Conservation (phyloP, 2,797 vertebrate genomes). For the Myoxocephalus aenaeus region DNA sequence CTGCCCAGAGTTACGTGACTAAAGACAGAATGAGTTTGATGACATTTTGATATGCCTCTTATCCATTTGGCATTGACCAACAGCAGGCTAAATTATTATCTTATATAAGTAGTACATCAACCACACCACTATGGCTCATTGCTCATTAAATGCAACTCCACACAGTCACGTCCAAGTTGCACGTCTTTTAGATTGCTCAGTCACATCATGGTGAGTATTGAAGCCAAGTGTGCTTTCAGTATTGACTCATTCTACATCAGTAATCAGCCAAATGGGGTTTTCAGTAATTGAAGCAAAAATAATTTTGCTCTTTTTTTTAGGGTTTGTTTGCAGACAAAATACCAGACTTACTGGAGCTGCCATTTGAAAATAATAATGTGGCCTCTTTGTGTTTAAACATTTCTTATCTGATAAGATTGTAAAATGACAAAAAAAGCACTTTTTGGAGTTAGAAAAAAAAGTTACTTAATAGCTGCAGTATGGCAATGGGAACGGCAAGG, state of each 20-base stretch:
- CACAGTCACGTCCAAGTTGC: slow-evolving; percentile 44
- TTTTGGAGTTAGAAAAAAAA: not conserved
- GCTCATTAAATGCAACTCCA: slow-evolving; percentile 56
- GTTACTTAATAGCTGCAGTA: not conserved
- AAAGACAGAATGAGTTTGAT: slow-evolving; percentile 27
- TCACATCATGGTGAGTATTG: slow-evolving; percentile 45
- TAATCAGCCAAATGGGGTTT: slow-evolving; percentile 61
- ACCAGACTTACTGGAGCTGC: slow-evolving; percentile 22
- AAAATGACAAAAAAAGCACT: not conserved
- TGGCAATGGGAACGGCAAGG: not conserved
- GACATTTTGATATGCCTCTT: slow-evolving; percentile 57
- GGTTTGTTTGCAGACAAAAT: slow-evolving; percentile 25
- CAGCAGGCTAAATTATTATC: slow-evolving; percentile 47
- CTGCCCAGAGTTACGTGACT: not conserved
- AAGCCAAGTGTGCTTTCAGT: slow-evolving; percentile 51
- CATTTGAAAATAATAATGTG: slow-evolving; percentile 41
- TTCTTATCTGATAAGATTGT: slow-evolving; percentile 31
- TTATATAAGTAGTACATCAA: slow-evolving; percentile 39
- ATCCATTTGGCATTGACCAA: slow-evolving; percentile 46
- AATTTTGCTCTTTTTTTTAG: slow-evolving; percentile 1
- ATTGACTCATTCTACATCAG: slow-evolving; percentile 61
- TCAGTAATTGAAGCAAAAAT: slow-evolving; percentile 55
- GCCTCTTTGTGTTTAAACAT: slow-evolving; percentile 25
- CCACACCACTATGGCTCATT: slow-evolving; percentile 25
- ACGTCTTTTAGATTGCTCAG: slow-evolving; percentile 47